Base-by-base conservation (phyloP, 2,888 invertebrate genomes). In the Diarsia brunnea region DNA sequence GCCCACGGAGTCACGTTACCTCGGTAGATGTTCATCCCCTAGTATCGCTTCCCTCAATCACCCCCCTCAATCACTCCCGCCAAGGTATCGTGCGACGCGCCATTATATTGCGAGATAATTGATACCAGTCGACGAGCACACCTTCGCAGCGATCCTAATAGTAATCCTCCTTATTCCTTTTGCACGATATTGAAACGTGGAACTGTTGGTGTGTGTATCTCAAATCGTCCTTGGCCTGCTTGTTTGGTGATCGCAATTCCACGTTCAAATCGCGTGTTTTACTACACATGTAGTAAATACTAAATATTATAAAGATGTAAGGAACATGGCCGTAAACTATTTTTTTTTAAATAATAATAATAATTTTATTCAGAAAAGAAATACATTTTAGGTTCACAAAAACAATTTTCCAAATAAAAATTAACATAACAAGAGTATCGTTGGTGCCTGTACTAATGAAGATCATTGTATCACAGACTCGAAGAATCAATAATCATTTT, bases 41-140 rank as follows among this genome's bases (percentile, higher is more conserved):
- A 84, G 88, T 91, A 91, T 92, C 91, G 81, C 84, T 82, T 90
- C 87, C 82, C 88, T 88, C 88, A 91, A 94, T 94, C 91, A 91
- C 82, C 81, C 78, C 87, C 82, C 88, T 88, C 88, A 91, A 94
- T 94, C 91, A 91, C 82, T 80, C 78, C 75, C 21, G 65, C 63
- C 73, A 63, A 43, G 78, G 69, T 88, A 90, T 93, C 92, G 73
- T 79, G 81, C 93, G 78, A 85, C 92, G 78, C 78, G 81, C 74
- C 74, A 81, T 85, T 73, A 79, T 78, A 84, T 80, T 81, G 79
- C 80, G 38, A 47, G 85, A 85, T 92, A 92, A 92, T 91, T 90
- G 89, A 85, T 78, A 82, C 64, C 71, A 87, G 79, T 66, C 77
- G 81, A 83, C 75, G 51, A 12, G 72, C 64, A 79, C 66, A 61